Evolutionary conservation across 1,140 invertebrate species (phyloP), one percentile per base, ranked within the genome.

Genomic region (Gryon sp.): DNA sequence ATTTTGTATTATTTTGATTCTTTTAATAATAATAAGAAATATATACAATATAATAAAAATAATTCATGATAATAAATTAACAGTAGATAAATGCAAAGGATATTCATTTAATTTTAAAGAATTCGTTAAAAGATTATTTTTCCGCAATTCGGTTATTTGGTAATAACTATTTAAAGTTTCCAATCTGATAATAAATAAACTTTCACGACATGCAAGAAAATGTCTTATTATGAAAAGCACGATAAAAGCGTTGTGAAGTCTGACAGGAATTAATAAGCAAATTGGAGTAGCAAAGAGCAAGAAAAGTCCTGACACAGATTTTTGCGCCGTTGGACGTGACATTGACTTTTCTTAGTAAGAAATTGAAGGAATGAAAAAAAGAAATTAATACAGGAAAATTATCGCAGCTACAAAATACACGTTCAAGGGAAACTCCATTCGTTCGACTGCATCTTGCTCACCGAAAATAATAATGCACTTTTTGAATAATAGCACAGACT

Each of bases 361-460:
- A 48, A 48, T 48, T 26, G 15, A 62, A 38, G 43, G 65, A 77
- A 59, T 11, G 55, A 65, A 65, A 22, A 43, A 45, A 52, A 41
- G 20, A 45, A 45, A 68, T 26, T 24, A 57, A 53, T 40, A 48
- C 16, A 18, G 3, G 30, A n/a, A 11, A 16, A 16, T 0, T 4
- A 38, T 38, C 14, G 14, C 2, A 11, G 22, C 43, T 36, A 15
- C 28, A 15, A 26, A n/a, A 16, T 38, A 8, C 43, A 36, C 22
- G 48, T 60, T 34, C 34, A 20, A n/a, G 32, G 38, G 41, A 62
- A 72, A 53, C 55, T 55, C 26, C 11, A 53, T 24, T 38, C 22
- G 24, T 52, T 62, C 45, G 57, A 57, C 60, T 59, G 62, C 62
- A 68, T 45, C 66, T 38, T n/a, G n/a, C n/a, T n/a, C n/a, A n/a